These are phyloP conservation scores for Marmota monax DNA, from an alignment of 2,113 vertebrate species.

Conservation along the genomic window DNA sequence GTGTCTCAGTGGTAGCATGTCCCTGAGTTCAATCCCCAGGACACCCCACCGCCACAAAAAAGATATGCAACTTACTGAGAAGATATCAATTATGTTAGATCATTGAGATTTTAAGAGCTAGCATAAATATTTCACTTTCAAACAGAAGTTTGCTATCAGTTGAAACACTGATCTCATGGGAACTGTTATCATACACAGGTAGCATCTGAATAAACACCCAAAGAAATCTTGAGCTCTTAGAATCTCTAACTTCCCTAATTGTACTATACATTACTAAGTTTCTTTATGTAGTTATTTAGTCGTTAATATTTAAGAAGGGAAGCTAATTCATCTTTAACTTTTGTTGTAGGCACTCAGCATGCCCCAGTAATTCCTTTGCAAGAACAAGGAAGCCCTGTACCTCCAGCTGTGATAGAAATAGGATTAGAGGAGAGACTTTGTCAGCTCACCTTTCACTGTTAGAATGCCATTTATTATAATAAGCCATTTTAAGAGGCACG, in stretches of 20 bases:
- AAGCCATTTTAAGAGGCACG: conserved; percentile 23
- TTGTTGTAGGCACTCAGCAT: background rate
- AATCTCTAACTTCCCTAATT: conserved; percentile 32
- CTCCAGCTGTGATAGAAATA: conserved; percentile 49
- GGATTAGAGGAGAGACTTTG: background rate
- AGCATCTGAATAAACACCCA: background rate
- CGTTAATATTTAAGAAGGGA: conserved; percentile 70
- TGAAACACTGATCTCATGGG: background rate
- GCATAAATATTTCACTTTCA: background rate
- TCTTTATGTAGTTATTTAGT: background rate
- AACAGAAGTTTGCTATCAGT: background rate
- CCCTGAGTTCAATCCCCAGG: too few species aligned
- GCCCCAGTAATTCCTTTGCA: conserved; percentile 29
- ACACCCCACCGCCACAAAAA: too few species aligned
- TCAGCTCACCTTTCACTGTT: conserved; percentile 14
- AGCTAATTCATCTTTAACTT: conserved; percentile 37
- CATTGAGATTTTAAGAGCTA: background rate
- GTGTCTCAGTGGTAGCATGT: too few species aligned
- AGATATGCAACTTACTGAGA: background rate
- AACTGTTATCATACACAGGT: background rate
- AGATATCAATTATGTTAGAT: background rate
- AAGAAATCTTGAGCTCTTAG: conserved; percentile 11
- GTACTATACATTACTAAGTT: background rate
- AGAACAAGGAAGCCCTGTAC: conserved; percentile 15
- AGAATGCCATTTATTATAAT: background rate